phyloP scores from a whole-genome alignment of 2,888 invertebrate species.

The Nymphalis c-album region DNA sequence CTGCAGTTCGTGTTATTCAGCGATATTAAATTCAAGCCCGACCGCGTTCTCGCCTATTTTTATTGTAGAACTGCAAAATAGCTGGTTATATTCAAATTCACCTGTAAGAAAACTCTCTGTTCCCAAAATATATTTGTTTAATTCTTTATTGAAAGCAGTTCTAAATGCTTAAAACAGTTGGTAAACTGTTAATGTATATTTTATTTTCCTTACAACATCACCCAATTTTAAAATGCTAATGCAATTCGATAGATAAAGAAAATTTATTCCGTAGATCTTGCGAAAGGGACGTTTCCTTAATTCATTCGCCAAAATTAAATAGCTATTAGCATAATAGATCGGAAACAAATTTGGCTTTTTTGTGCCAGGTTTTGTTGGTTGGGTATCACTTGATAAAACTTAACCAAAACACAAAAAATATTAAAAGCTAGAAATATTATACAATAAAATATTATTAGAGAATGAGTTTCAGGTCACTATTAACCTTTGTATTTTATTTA shows the following conservation, averaged over 20 bases:
- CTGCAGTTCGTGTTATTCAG: conserved; percentile 32
- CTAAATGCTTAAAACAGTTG: not conserved
- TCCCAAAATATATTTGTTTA: not conserved
- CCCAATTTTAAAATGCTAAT: conserved; percentile 25
- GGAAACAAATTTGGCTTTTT: not conserved
- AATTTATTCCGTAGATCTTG: conserved; percentile 10
- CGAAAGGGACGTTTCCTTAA: conserved; percentile 7
- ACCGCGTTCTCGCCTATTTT: conserved; percentile 23
- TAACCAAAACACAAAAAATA: no score
- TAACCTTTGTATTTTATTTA: no score
- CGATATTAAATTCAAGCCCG: conserved; percentile 30
- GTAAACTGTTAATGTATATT: not conserved
- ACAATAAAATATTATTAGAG: no score
- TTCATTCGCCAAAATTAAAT: conserved; percentile 6
- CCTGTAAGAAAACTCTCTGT: not conserved
- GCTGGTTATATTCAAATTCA: conserved; percentile 7
- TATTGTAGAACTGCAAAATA: conserved; percentile 21
- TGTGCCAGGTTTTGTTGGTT: not conserved
- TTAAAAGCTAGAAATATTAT: no score
- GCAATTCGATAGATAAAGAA: conserved; percentile 20
- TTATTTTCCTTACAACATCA: conserved; percentile 2
- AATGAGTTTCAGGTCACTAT: no score
- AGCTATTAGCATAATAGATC: conserved; percentile 7
- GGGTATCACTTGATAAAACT: not conserved
- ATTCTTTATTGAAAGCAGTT: no score